Base-by-base conservation (phyloP, 2,888 invertebrate species). In the Himalopsyche tibetana region DNA sequence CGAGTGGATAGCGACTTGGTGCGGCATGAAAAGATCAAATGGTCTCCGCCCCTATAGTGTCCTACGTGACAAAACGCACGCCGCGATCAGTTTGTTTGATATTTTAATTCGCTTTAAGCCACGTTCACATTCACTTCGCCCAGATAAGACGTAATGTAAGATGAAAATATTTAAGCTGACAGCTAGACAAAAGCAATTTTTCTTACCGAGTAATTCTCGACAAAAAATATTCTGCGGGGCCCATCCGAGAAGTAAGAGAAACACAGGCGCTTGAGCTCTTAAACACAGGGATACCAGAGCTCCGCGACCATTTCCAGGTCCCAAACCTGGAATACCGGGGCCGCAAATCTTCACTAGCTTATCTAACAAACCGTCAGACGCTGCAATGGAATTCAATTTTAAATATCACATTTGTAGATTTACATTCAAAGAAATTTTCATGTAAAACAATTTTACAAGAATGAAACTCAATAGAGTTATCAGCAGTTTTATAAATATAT, bases 261-360 rank as follows among this genome's bases (percentile, higher is more conserved):
- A 90, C 80, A 93, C 91, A 85, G 91, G 89, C 1, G 90, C 89
- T 83, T 90, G 90, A 0, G 90, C 91, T 42, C 91, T 90, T 63
- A 91, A 90, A 84, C 92, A 90, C 17, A 92, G 89, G 17, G 90
- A 88, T 38, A 91, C 91, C 8, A 91, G 89, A 0, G 92, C 88
- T 0, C 89, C 90, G 0, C 89, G 82, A 3, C 85, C 86, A n/a
- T 79, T 82, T 51, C 84, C 86, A 9, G 82, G 56, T 6, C 86
- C 87, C 55, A 88, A 69, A 11, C 86, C 87, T 12, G 86, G 84
- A 19, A 87, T 82, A 15, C 87, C 87, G 0, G 69, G 55, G 12
- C 83, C 83, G 42, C 89, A 88, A 15, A 88, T 88, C 84, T 79
- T 82, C 36, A 86, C 82, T 45, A 88, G 55, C 55, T 88, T 88